phyloP scores from a whole-genome alignment of 2,888 invertebrate genomes.

The Camptogramma bilineatum region DNA sequence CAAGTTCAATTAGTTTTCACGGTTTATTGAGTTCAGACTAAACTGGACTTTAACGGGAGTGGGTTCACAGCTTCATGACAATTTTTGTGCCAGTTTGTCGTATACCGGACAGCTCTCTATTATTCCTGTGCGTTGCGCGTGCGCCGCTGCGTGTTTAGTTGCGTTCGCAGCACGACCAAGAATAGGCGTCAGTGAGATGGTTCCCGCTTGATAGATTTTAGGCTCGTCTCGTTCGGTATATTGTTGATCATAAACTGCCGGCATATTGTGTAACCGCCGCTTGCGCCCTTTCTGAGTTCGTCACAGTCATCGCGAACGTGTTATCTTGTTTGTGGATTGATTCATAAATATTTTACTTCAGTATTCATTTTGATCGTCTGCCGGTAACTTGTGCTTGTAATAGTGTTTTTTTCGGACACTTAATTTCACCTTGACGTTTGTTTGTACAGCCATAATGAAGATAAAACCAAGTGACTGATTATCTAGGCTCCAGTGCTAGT shows the following conservation, averaged over 20 bases:
- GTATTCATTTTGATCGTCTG: constrained; percentile 55
- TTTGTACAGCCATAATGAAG: constrained; percentile 60
- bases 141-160: constrained; percentile 76
- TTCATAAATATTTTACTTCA: constrained; percentile 61
- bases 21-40: constrained; percentile 74
- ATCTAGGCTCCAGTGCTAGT: constrained; percentile 53
- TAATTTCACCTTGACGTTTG: constrained; percentile 56
- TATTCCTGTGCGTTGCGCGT: constrained; percentile 74
- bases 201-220: constrained; percentile 62
- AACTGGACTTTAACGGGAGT: constrained; percentile 73
- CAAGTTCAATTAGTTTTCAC: constrained; percentile 66
- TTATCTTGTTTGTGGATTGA: constrained; percentile 61
- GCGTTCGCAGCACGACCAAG: constrained; percentile 77
- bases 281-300: constrained; percentile 56
- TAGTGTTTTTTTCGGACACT: constrained; percentile 52
- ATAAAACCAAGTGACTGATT: constrained; percentile 54
- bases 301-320: constrained; percentile 53
- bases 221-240: constrained; percentile 52
- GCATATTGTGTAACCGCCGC: constrained; percentile 62
- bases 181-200: constrained; percentile 74
- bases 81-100: constrained; percentile 67
- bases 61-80: constrained; percentile 65
- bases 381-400: constrained; percentile 60
- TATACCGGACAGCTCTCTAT: constrained; percentile 67
- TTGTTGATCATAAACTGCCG: constrained; percentile 60